A percentile compares a stretch with the other conserved stretches of the same genome.
These are phyloP conservation scores for Conopomorpha cramerella DNA, from an alignment of 1,140 invertebrate genomes.

Conservation along the genomic window DNA sequence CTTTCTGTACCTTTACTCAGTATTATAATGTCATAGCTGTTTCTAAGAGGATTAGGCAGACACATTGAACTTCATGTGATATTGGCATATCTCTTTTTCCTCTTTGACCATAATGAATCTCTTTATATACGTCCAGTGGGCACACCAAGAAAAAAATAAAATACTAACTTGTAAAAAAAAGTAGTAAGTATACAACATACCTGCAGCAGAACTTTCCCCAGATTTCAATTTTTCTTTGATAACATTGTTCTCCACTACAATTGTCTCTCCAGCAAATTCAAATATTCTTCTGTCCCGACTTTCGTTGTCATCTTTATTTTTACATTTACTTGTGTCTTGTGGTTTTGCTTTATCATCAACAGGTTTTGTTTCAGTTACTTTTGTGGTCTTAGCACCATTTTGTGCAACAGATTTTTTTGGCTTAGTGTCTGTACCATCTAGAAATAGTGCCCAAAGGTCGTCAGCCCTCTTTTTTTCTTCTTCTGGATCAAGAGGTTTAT, in stretches of 20 bases:
- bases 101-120: too few species aligned
- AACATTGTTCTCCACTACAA: constrained; percentile 50
- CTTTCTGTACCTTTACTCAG: too few species aligned
- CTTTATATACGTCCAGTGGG: too few species aligned
- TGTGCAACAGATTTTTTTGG: constrained; percentile 22
- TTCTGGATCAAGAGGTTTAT: constrained; percentile 49
- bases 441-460: constrained; percentile 75
- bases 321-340: constrained; percentile 6
- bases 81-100: too few species aligned
- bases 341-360: constrained; percentile 4
- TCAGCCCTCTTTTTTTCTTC: constrained; percentile 72
- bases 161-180: constrained; percentile 3
- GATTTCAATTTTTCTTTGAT: constrained; percentile 46
- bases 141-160: background rate
- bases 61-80: too few species aligned
- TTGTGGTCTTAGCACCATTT: constrained; percentile 17
- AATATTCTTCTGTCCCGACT: constrained; percentile 41
- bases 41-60: too few species aligned
- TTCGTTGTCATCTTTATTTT: constrained; percentile 19
- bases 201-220: constrained; percentile 18
- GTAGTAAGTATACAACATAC: constrained; percentile 19
- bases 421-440: constrained; percentile 69
- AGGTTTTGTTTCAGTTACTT: constrained; percentile 5
- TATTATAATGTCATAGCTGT: too few species aligned
- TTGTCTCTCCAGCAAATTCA: constrained; percentile 53